These are phyloP conservation scores for Microhierax caerulescens DNA, from an alignment of 2,797 vertebrate species.

Conservation along the genomic window DNA sequence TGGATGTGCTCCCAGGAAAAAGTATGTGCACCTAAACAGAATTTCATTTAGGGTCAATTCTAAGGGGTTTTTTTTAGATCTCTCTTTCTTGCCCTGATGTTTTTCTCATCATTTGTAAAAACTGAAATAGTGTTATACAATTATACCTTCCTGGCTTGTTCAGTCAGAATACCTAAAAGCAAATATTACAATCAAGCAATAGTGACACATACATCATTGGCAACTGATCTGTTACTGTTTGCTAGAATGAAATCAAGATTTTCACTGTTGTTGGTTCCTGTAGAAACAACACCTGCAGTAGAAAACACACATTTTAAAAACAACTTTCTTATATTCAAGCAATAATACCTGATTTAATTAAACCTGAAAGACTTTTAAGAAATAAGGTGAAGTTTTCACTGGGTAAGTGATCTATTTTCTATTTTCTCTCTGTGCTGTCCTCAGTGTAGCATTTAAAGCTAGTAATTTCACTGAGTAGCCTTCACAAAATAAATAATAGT, in stretches of 20 bases:
- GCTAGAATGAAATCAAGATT: not conserved
- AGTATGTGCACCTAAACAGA: slow-evolving; percentile 54
- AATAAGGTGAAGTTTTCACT: not conserved
- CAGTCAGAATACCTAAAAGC: not conserved
- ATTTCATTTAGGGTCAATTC: slow-evolving; percentile 62
- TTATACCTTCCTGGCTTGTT: not conserved
- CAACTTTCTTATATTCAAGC: not conserved
- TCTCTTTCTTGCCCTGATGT: not conserved
- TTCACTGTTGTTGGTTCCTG: not conserved
- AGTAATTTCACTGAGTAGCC: not conserved
- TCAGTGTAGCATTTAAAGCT: not conserved
- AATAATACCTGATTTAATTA: not conserved
- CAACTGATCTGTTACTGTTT: not conserved
- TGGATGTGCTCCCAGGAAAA: slow-evolving; percentile 35
- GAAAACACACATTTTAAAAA: not conserved
- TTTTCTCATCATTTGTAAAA: not conserved
- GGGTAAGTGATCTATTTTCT: not conserved
- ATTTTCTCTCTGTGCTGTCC: not conserved
- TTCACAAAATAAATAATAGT: not conserved
- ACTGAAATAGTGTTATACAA: not conserved
- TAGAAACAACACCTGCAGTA: not conserved
- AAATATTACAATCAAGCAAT: not conserved
- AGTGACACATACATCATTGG: not conserved
- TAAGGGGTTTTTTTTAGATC: not conserved
- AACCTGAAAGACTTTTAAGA: not conserved